Base-by-base conservation (phyloP, 2,113 vertebrate genomes). In the Gyps fulvus region DNA sequence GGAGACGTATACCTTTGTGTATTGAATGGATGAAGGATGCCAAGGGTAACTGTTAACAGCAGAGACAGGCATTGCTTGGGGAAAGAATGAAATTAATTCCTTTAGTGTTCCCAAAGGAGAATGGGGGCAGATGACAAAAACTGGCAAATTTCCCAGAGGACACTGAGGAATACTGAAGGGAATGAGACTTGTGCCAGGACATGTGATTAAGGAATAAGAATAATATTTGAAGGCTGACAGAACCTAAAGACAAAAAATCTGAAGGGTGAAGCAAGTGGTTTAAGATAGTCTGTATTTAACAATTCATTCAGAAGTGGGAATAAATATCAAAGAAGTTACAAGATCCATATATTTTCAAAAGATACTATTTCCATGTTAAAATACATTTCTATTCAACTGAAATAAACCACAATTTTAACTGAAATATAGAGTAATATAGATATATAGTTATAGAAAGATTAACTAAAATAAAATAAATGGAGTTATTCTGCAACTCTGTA, bases 111-210 rank as follows among this genome's bases (percentile, higher is more conserved):
- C 90, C 77, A 54, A 88, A 90, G 90, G 93, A 95, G 89, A 81
- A 72, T 74, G n/a, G 76, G 77, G 83, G 83, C 82, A 96, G 95
- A 96, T 97, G 91, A 96, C 96, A 97, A 85, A 92, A 96, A 27
- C 74, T 95, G 97, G 96, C 95, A 78, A 21, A 47, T 91, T 59
- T 97, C 95, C 97, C 95, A 63, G 95, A 74, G 96, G 80, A 79
- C 83, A 23, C 2, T 81, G 84, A 96, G 87, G 89, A 93, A 86
- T 94, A 86, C 84, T 88, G 90, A 62, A 95, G 91, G 74, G 90
- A 97, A 59, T 47, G 36, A 93, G 31, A 16, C 73, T 91, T 67
- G 50, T 87, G 69, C 71, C 79, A 93, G 93, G 77, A 85, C 91
- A 87, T 87, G 90, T 93, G 91, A 90, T 93, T 90, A 86, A 94